Base-by-base conservation (phyloP, 2,113 vertebrate genomes). In the Uropsilus gracilis region DNA sequence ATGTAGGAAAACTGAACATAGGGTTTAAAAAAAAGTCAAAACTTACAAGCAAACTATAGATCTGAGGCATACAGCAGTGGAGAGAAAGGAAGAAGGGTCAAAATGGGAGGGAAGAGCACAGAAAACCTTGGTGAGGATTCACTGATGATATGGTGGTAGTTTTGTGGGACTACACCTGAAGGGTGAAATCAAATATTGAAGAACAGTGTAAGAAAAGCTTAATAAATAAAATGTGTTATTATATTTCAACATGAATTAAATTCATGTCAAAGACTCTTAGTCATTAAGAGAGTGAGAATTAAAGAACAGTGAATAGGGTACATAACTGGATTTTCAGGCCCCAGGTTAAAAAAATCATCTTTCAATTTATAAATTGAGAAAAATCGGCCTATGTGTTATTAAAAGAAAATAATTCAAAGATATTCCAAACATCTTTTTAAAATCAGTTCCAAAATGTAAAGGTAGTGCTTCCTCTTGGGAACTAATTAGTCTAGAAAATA, bases 401-500 rank as follows among this genome's bases (percentile, higher is more conserved):
- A 68, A 97, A 89, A 76, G 44, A 96, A 96, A 93, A 89, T 81
- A 93, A 80, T 97, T 42, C 76, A 80, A 89, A 94, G 94, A 68
- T 32, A 13, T 89, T 57, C 78, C 16, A 53, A 57, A 48, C 3
- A 48, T 72, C 66, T 75, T 87, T 94, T 95, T 32, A 76, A 75
- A 94, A 86, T 72, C 48, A 92, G 39, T 90, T 91, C 76, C 22
- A 82, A 69, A 95, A 75, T 68, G 90, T 55, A 86, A 89, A 94
- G 37, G 8, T 94, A 73, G 34, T 10, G 78, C 91, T 78, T 90
- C 39, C 81, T 87, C 78, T 92, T 97, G 91, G 84, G 59, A 91
- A 92, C 86, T 76, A 4, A 53, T 94, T 80, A 55, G 81, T 95
- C 97, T 96, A 63, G 82, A 55, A 91, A 87, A 85, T 44, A 0